Conservation (phyloP, 2,113 vertebrate species). For the Accipiter cooperii region DNA sequence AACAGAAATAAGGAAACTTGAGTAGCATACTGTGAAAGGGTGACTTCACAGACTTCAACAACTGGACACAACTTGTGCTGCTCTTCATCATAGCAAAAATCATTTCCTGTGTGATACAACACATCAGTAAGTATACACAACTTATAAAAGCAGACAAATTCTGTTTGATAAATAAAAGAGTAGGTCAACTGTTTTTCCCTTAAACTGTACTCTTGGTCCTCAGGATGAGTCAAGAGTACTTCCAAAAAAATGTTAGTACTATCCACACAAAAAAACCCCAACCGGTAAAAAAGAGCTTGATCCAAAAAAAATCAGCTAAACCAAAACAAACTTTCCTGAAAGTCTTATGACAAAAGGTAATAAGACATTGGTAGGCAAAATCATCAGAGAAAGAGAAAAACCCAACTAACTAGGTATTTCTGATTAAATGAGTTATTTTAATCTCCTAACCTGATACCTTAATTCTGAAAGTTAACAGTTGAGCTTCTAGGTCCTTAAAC, state of each 20-base stretch:
- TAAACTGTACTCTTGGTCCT: background rate
- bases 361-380: background rate
- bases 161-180: conserved; percentile 21
- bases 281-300: background rate
- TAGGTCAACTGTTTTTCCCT: background rate
- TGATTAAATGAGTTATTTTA: background rate
- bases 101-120: background rate
- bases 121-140: background rate
- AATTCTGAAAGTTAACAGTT: background rate
- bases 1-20: conserved; percentile 13
- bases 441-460: background rate
- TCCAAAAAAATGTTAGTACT: background rate
- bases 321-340: background rate
- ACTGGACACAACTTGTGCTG: background rate
- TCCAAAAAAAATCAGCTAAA: background rate
- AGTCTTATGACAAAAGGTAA: background rate
- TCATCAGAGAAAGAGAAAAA: background rate
- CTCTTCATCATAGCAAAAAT: background rate
- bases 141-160: background rate
- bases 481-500: background rate
- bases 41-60: background rate
- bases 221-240: background rate
- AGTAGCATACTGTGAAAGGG: background rate
- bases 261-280: background rate
- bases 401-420: background rate